A percentile compares a stretch with the other conserved stretches of the same genome.
Conservation (phyloP, 2,888 invertebrate species). For the Brachylomia viminalis region DNA sequence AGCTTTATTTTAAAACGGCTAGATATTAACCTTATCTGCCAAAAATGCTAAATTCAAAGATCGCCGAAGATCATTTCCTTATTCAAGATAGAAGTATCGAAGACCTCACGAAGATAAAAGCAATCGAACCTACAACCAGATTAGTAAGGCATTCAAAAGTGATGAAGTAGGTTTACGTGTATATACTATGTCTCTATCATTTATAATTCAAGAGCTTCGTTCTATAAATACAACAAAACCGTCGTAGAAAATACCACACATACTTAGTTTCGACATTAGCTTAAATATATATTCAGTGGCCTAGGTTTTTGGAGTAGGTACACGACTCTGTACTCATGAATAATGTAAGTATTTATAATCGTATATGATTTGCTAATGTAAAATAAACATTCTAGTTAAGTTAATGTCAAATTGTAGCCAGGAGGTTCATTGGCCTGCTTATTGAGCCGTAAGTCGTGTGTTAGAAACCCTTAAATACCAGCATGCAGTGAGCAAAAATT, state of each 20-base stretch:
- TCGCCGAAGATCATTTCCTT: background rate
- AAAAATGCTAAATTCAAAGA: no score
- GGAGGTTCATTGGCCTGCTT: background rate
- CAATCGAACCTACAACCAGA: slow-evolving; percentile 13
- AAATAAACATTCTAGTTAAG: background rate
- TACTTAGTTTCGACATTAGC: slow-evolving; percentile 1
- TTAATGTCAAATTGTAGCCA: background rate
- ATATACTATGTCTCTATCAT: slow-evolving; percentile 1
- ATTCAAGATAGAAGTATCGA: background rate
- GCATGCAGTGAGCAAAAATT: background rate
- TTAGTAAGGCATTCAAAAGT: slow-evolving; percentile 28
- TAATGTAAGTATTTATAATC: background rate
- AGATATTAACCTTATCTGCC: background rate
- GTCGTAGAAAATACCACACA: slow-evolving; percentile 19
- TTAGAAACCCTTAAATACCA: no score
- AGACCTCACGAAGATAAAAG: background rate
- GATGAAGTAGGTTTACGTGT: slow-evolving; percentile 13
- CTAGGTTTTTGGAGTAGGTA: slow-evolving; percentile 1
- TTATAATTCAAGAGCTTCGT: slow-evolving; percentile 17
- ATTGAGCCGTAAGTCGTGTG: background rate
- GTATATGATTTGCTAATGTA: background rate
- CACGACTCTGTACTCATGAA: no score
- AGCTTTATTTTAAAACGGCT: background rate
- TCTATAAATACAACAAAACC: slow-evolving; percentile 15
- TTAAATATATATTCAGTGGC: slow-evolving; percentile 10